phyloP scores from a whole-genome alignment of 2,113 vertebrate species.

The Pituophis catenifer region DNA sequence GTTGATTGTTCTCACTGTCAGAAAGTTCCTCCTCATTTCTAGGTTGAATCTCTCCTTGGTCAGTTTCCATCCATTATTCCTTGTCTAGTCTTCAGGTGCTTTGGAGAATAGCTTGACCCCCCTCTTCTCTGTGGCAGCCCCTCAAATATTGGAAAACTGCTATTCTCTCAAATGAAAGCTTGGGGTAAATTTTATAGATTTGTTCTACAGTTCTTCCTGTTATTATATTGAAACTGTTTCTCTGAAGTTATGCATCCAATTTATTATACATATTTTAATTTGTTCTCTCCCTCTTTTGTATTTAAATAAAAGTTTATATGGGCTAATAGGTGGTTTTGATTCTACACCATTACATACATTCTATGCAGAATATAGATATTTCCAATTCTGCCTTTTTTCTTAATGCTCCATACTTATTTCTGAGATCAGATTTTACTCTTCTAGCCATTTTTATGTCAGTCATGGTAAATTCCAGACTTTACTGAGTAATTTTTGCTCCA shows the following conservation, averaged over 20 bases:
- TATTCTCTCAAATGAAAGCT: not conserved
- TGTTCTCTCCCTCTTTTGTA: not conserved
- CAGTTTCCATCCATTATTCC: too few species aligned
- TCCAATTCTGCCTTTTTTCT: not conserved
- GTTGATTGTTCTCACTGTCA: too few species aligned
- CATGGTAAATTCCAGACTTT: not conserved
- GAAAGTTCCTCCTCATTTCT: too few species aligned
- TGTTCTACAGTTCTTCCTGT: not conserved
- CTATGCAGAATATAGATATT: not conserved
- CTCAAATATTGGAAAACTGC: too few species aligned
- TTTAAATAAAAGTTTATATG: not conserved
- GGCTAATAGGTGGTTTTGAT: not conserved
- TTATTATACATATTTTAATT: not conserved
- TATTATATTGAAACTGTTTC: not conserved
- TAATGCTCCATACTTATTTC: not conserved
- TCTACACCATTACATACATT: not conserved
- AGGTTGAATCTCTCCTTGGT: too few species aligned
- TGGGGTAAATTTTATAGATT: not conserved
- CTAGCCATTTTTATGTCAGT: not conserved
- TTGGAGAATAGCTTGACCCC: too few species aligned
- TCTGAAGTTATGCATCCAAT: not conserved
- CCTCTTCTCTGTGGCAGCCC: too few species aligned
- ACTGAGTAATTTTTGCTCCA: not conserved
- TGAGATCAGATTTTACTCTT: not conserved
- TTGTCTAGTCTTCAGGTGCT: too few species aligned